Percentiles rank a stretch among this genome's conserved stretches.
phyloP scores from a whole-genome alignment of 2,113 vertebrate species.

The Ptyas mucosa region DNA sequence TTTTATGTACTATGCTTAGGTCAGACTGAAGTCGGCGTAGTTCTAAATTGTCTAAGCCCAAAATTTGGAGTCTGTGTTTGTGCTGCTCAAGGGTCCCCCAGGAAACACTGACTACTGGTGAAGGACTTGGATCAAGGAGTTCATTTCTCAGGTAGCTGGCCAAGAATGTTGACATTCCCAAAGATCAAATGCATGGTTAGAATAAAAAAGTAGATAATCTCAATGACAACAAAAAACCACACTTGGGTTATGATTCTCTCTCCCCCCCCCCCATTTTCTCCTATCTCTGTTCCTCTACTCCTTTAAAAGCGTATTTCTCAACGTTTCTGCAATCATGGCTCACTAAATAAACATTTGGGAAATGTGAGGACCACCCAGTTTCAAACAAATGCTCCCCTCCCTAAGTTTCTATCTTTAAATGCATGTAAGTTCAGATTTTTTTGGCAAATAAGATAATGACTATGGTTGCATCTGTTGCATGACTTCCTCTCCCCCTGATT shows the following conservation, averaged over 20 bases:
- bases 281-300: neutral
- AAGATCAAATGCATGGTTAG: neutral
- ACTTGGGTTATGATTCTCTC: neutral
- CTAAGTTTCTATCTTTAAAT: neutral
- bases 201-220: neutral
- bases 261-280: neutral
- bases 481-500: neutral
- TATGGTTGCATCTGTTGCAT: neutral
- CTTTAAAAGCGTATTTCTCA: neutral
- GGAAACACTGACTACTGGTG: constrained; percentile 56
- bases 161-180: neutral
- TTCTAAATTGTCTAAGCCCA: too few species aligned
- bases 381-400: neutral
- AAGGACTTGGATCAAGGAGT: constrained; percentile 30
- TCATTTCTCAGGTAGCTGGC: neutral
- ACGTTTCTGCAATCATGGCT: neutral
- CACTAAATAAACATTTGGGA: neutral
- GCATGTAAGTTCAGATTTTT: neutral
- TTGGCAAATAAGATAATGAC: neutral
- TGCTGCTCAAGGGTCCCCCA: constrained; percentile 62
- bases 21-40: too few species aligned
- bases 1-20: too few species aligned
- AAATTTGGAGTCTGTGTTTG: constrained; percentile 30
- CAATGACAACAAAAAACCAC: neutral
- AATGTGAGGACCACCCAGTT: neutral